Conservation (phyloP, 2,888 invertebrate genomes). For the Eupithecia dodoneata region DNA sequence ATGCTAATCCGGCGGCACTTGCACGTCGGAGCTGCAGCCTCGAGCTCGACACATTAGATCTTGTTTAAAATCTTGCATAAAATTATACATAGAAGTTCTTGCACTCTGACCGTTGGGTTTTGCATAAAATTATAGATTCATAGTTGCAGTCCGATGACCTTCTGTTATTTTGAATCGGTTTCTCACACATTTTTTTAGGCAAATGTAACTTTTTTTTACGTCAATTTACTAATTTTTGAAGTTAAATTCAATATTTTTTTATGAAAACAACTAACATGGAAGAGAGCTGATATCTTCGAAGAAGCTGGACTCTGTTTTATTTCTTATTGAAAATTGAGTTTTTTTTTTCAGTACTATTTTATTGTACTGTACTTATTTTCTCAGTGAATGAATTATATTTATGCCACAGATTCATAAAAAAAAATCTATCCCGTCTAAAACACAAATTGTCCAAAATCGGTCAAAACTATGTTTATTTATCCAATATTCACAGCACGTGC, state of each 20-base stretch:
- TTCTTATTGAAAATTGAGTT: background rate
- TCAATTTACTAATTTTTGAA: background rate
- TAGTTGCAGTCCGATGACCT: constrained; percentile 26
- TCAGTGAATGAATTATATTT: background rate
- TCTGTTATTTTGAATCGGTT: background rate
- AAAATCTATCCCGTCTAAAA: background rate
- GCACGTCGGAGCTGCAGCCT: constrained; percentile 66
- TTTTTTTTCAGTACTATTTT: background rate
- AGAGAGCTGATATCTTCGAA: background rate
- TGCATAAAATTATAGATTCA: constrained; percentile 35
- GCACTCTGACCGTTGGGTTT: constrained; percentile 56
- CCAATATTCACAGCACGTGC: background rate
- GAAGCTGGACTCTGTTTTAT: background rate
- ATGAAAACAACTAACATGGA: background rate
- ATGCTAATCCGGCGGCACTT: constrained; percentile 64
- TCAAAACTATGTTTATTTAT: background rate
- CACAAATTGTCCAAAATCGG: background rate
- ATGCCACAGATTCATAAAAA: background rate
- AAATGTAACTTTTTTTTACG: background rate
- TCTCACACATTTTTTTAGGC: background rate
- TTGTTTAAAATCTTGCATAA: constrained; percentile 80
- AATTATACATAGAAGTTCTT: constrained; percentile 58
- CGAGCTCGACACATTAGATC: constrained; percentile 68
- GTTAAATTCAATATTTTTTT: background rate
- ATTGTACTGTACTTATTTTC: background rate